A percentile compares a stretch with the other conserved stretches of the same genome.
Conservation (phyloP, 64 coral and sea anemone genomes). For the Montipora efflorescens region DNA sequence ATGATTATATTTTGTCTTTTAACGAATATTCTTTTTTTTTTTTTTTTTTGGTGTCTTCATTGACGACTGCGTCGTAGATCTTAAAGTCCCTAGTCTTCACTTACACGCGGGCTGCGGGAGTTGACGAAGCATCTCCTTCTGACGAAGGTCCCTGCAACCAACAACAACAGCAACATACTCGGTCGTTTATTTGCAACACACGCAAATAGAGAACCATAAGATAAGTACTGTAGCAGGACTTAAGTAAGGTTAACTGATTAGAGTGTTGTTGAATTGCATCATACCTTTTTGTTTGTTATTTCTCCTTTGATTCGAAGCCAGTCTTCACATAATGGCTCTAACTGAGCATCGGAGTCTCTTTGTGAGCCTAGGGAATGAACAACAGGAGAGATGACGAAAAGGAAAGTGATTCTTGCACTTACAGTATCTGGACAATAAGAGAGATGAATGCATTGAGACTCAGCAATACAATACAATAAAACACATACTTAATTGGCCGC, state of each 20-base stretch:
- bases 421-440: too few relatives aligned
- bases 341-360: constrained; percentile 85
- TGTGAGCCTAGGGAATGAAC: constrained; percentile 40
- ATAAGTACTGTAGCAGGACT: not conserved
- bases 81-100: not conserved
- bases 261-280: too few relatives aligned
- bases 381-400: not conserved
- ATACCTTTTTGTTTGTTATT: constrained; percentile 75
- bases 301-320: constrained; percentile 93
- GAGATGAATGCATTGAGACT: too few relatives aligned
- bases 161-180: not conserved
- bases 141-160: not conserved
- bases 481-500: too few relatives aligned
- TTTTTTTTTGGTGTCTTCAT: too few relatives aligned
- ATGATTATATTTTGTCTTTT: too few relatives aligned
- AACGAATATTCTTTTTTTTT: not conserved
- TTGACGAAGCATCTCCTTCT: not conserved
- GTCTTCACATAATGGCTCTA: constrained; percentile 76
- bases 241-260: too few relatives aligned
- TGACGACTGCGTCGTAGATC: too few relatives aligned
- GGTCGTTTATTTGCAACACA: not conserved
- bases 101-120: constrained; percentile 5
- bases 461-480: too few relatives aligned
- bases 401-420: too few relatives aligned
- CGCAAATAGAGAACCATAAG: not conserved